Conservation (phyloP, 2,888 invertebrate genomes). For the Dione vanillae region DNA sequence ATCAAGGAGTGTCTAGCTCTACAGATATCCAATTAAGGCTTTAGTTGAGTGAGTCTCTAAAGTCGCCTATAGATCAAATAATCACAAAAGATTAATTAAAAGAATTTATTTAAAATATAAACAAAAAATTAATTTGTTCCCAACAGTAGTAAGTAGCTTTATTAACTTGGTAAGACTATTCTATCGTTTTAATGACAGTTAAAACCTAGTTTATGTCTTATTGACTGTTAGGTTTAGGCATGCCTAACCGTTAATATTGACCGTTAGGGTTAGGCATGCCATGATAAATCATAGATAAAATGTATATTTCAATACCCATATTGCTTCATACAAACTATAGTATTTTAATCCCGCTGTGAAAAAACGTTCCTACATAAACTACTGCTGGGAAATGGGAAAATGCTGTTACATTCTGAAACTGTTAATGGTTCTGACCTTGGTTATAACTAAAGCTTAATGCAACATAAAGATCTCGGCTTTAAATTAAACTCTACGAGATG, state of each 20-base stretch:
- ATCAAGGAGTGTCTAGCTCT: slow-evolving; percentile 45
- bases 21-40: slow-evolving; percentile 40
- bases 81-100: neutral
- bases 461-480: slow-evolving; percentile 26
- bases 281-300: slow-evolving; percentile 1
- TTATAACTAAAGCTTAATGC: slow-evolving; percentile 44
- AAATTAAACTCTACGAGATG: slow-evolving; percentile 11
- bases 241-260: too few species aligned
- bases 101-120: too few species aligned
- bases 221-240: too few species aligned
- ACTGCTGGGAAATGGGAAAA: slow-evolving; percentile 64
- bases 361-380: slow-evolving; percentile 46
- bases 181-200: neutral
- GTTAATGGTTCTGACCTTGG: slow-evolving; percentile 47
- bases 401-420: slow-evolving; percentile 61
- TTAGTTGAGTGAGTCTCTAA: neutral
- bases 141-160: too few species aligned
- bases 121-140: too few species aligned
- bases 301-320: slow-evolving; percentile 25
- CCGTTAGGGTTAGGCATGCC: too few species aligned
- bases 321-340: slow-evolving; percentile 40
- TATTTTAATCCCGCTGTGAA: slow-evolving; percentile 49
- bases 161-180: too few species aligned
- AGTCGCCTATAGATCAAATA: neutral
- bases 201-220: neutral